Percentiles rank a stretch among this genome's conserved stretches.
phyloP scores from a whole-genome alignment of 2,888 invertebrate species.

The Drosophila algonquin region DNA sequence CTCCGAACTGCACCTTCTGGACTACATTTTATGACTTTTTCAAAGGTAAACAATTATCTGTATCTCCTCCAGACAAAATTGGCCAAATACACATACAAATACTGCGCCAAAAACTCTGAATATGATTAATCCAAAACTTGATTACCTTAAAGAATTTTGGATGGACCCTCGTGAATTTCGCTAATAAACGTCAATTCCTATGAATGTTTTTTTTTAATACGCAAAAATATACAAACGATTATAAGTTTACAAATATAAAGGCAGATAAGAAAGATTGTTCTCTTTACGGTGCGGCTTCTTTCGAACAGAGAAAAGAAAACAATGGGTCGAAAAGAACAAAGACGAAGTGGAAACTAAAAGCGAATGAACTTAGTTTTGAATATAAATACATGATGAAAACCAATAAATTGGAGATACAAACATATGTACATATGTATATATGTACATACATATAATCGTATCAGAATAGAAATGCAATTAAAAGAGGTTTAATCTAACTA shows the following conservation, averaged over 20 bases:
- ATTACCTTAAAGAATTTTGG: neutral
- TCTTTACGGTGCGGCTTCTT: neutral
- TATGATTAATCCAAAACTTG: neutral
- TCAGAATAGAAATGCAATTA: neutral
- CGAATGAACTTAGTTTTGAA: slow-evolving; percentile 6
- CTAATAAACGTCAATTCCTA: neutral
- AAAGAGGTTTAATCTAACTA: neutral
- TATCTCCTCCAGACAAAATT: neutral
- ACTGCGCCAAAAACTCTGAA: neutral
- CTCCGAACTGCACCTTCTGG: neutral
- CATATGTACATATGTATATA: neutral
- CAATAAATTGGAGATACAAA: neutral
- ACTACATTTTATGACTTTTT: too few relatives aligned
- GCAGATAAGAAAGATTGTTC: neutral
- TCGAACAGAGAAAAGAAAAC: neutral
- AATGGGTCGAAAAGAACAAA: slow-evolving; percentile 16
- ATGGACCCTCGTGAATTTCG: neutral
- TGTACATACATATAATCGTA: neutral
- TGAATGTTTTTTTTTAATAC: neutral
- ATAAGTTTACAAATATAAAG: neutral
- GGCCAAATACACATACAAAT: neutral
- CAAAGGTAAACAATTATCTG: neutral
- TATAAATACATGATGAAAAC: neutral
- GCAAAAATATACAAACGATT: neutral
- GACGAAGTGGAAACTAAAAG: slow-evolving; percentile 8